Conservation (phyloP, 2,888 invertebrate species). For the Lycocerus yunnanus region DNA sequence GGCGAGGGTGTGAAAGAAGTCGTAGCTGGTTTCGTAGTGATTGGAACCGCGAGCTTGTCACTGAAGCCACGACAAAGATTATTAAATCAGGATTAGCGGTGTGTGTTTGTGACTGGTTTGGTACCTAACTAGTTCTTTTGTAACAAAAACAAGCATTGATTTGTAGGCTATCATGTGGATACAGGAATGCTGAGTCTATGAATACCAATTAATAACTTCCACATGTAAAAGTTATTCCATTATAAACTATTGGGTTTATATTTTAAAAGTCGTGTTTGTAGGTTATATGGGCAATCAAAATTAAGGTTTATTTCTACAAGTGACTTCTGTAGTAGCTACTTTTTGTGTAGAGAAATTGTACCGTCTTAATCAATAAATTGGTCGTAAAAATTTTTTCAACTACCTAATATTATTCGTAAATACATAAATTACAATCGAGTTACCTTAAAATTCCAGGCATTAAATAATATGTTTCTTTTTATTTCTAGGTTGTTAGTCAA, state of each 20-base stretch:
- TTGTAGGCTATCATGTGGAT: constrained; percentile 48
- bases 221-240: constrained; percentile 33
- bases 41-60: constrained; percentile 57
- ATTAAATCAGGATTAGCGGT: constrained; percentile 58
- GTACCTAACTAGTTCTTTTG: constrained; percentile 33
- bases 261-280: constrained; percentile 33
- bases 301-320: constrained; percentile 31
- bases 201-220: constrained; percentile 39
- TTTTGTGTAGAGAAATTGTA: constrained; percentile 11
- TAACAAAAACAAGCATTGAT: constrained; percentile 52
- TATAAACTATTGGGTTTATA: constrained; percentile 38
- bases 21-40: constrained; percentile 64
- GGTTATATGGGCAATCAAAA: constrained; percentile 35
- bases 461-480: constrained; percentile 14
- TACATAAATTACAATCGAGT: neutral
- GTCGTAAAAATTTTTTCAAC: constrained; percentile 3
- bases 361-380: constrained; percentile 33
- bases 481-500: constrained; percentile 71
- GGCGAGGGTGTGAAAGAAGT: constrained; percentile 47
- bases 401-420: neutral
- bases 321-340: constrained; percentile 34
- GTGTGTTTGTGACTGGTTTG: constrained; percentile 50
- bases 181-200: constrained; percentile 41
- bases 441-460: constrained; percentile 7
- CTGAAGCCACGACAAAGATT: constrained; percentile 51